Conservation (phyloP, 2,888 invertebrate genomes). For the Acleris emargana region DNA sequence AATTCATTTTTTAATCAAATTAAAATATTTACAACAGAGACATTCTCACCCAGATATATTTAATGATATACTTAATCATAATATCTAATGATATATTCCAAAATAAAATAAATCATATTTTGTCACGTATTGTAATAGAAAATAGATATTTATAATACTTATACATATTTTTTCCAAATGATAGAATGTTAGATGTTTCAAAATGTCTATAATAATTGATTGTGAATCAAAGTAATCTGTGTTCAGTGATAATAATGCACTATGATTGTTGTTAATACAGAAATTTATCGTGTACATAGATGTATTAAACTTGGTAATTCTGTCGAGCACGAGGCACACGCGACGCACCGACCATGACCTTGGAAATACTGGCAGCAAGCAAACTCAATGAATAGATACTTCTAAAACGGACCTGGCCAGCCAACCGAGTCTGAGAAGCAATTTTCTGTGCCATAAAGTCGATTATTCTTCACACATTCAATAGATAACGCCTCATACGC, state of each 20-base stretch:
- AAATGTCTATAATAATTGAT: conserved; percentile 72
- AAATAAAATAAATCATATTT: conserved; percentile 60
- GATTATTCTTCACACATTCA: conserved; percentile 22
- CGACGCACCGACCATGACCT: conserved; percentile 13
- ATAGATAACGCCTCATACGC: conserved; percentile 6
- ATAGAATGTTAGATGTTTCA: conserved; percentile 58
- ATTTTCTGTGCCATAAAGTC: conserved; percentile 63
- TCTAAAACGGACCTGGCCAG: conserved; percentile 13
- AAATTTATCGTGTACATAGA: conserved; percentile 56
- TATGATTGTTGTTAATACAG: conserved; percentile 69
- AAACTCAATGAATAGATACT: conserved; percentile 13
- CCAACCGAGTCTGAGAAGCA: conserved; percentile 34
- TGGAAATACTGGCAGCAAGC: conserved; percentile 16
- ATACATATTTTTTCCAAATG: conserved; percentile 64
- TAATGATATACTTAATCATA: conserved; percentile 47
- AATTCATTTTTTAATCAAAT: conserved; percentile 41
- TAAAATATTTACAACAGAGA: conserved; percentile 58
- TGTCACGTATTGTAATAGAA: conserved; percentile 56
- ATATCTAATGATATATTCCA: conserved; percentile 67
- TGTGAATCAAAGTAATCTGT: conserved; percentile 70
- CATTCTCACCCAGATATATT: conserved; percentile 55
- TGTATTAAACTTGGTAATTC: conserved; percentile 43
- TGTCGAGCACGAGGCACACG: conserved; percentile 38
- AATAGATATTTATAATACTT: conserved; percentile 47
- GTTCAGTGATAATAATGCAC: conserved; percentile 69